Base-by-base conservation (phyloP, 2,797 vertebrate species). In the Sphenodon punctatus region DNA sequence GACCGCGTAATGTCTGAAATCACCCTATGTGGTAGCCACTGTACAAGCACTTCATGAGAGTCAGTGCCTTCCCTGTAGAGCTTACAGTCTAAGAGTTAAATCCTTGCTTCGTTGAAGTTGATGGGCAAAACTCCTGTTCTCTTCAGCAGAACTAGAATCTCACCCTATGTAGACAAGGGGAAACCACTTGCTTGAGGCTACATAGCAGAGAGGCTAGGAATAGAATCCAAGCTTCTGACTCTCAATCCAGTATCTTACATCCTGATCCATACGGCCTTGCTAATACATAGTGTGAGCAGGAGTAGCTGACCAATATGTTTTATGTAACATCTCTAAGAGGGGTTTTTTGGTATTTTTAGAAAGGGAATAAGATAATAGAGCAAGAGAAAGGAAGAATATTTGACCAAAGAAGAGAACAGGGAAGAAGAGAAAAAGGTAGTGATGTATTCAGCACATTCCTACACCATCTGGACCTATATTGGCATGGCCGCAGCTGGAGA, bases 401-500 rank as follows among this genome's bases (percentile, higher is more conserved):
- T 85, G 71, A 67, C 90, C 65, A 66, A 82, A 30, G 49, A 25
- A 85, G 72, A 25, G 27, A 73, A 74, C 71, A 60, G 25, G 59
- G 46, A 94, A 88, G 90, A 82, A 72, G 87, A 27, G 67, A 91
- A 71, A 88, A 94, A 95, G 91, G 94, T 95, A 93, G 90, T 84
- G 92, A 93, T 92, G 91, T 84, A 90, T 87, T 94, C 91, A 94
- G 93, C 91, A 88, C 88, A 92, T 94, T 96, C 94, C 93, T 91
- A 82, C 95, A 88, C 94, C 95, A 96, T 96, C 93, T 94, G 95
- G 94, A 86, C 32, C 75, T 30, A 86, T 30, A 86, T 91, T 96
- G 95, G 95, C 95, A 92, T 71, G 83, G 88, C 78, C 90, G 93
- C 95, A 95, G 93, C 86, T 95, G 95, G 94, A 94, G 5, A 2